These are phyloP conservation scores for Falcaria lacertinaria DNA, from an alignment of 2,888 invertebrate species.

Conservation along the genomic window DNA sequence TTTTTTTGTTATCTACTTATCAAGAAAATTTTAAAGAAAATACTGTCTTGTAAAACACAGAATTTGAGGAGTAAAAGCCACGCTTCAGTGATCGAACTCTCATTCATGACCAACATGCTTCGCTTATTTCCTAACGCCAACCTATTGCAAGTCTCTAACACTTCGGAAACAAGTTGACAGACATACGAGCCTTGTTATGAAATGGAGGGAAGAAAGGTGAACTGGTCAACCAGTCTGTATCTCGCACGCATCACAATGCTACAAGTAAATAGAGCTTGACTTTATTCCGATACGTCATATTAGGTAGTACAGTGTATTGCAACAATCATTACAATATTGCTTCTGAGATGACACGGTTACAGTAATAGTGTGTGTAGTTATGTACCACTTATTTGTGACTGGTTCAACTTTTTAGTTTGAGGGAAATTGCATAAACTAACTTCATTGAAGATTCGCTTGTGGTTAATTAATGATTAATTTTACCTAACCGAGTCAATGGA, in stretches of 20 bases:
- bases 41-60: too few species aligned
- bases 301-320: slow-evolving; percentile 13
- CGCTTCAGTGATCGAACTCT: neutral
- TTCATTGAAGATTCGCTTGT: neutral
- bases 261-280: slow-evolving; percentile 60
- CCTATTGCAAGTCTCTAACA: neutral
- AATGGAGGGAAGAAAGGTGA: slow-evolving; percentile 58
- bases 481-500: too few species aligned
- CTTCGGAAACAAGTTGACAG: slow-evolving; percentile 2
- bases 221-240: slow-evolving; percentile 48
- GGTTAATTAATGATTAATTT: too few species aligned
- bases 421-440: too few species aligned
- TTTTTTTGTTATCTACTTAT: too few species aligned
- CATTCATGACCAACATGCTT: neutral
- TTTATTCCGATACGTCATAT: slow-evolving; percentile 29
- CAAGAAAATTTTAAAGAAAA: too few species aligned
- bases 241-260: slow-evolving; percentile 52
- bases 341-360: slow-evolving; percentile 17
- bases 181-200: slow-evolving; percentile 26
- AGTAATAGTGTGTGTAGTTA: neutral
- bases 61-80: neutral
- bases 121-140: neutral
- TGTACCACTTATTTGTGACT: neutral
- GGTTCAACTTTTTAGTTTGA: neutral
- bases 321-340: slow-evolving; percentile 17